Base-by-base conservation (phyloP, 2,888 invertebrate species). In the Thyatira batis region DNA sequence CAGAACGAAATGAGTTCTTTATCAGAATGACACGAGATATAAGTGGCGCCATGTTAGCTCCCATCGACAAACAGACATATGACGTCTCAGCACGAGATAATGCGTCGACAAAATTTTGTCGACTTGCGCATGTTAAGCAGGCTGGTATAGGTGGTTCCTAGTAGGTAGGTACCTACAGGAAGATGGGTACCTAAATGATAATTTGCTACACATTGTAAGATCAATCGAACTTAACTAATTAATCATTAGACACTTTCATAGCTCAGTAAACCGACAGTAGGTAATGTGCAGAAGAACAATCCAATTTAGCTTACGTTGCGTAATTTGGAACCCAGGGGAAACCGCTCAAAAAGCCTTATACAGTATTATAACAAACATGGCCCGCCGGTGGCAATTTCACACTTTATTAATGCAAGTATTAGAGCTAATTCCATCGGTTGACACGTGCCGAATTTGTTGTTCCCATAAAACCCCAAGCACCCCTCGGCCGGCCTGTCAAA, bases 381-480 rank as follows among this genome's bases (percentile, higher is more conserved):
- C 52, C 76, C 70, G 81, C 72, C 80, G 85, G 89, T 89, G 81
- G 85, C 90, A 91, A 92, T 92, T 92, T 92, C 91, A 92, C 92
- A 92, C 92, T 92, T 91, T 91, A 92, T 92, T 91, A 92, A 89
- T 89, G 87, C 85, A 85, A 90, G 91, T 89, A 92, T 92, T 91
- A 91, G 78, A 73, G 84, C 89, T 90, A 90, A 91, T 90, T 89
- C 89, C 88, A 78, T 81, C 84, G 83, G 77, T 83, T 80, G 90
- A 85, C 91, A 91, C 91, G 92, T 89, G 91, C 87, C 89, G 83
- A 89, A 86, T 89, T 88, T 83, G 87, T 78, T 80, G 79, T 91
- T 91, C 88, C 82, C 89, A 91, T 89, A 91, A 87, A 89, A 81
- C 78, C 78, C 69, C 63, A 67, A 60, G 61, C 78, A 72, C 84